Conservation (phyloP, 2,797 vertebrate genomes). For the Cyprinella venusta region DNA sequence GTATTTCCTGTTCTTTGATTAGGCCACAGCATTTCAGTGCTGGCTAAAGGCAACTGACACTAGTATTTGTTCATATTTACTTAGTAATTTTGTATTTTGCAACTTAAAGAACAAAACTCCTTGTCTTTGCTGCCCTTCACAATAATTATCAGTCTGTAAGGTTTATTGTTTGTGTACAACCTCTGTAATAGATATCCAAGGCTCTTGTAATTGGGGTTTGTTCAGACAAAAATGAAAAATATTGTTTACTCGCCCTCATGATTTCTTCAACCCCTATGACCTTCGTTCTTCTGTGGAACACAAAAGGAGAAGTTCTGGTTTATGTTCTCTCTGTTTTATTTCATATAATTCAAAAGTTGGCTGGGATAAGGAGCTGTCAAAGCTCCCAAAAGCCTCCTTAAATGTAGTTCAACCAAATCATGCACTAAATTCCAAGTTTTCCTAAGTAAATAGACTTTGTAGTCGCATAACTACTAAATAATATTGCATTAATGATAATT, state of each 20-base stretch:
- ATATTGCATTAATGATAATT: not conserved
- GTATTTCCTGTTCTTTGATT: slow-evolving; percentile 67
- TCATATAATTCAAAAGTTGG: not conserved
- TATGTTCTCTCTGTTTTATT: not conserved
- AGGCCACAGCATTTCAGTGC: slow-evolving; percentile 41
- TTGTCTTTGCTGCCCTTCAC: not conserved
- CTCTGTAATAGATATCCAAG: not conserved
- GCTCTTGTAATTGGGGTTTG: not conserved
- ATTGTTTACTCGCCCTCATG: not conserved
- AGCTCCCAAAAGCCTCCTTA: not conserved
- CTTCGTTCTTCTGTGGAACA: not conserved
- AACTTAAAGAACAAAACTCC: not conserved
- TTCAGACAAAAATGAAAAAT: not conserved
- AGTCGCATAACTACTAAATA: not conserved
- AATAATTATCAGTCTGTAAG: not conserved
- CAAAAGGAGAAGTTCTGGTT: not conserved
- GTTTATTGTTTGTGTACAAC: not conserved
- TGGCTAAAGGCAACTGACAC: not conserved
- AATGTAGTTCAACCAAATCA: not conserved
- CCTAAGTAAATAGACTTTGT: not conserved
- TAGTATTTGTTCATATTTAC: not conserved
- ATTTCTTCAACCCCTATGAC: not conserved
- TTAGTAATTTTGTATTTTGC: not conserved
- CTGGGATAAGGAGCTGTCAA: not conserved
- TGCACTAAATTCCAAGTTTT: not conserved